Evolutionary conservation across 2,888 invertebrate genomes (phyloP), one percentile per base, ranked within the genome.

Genomic region (Loripinus fragilis): DNA sequence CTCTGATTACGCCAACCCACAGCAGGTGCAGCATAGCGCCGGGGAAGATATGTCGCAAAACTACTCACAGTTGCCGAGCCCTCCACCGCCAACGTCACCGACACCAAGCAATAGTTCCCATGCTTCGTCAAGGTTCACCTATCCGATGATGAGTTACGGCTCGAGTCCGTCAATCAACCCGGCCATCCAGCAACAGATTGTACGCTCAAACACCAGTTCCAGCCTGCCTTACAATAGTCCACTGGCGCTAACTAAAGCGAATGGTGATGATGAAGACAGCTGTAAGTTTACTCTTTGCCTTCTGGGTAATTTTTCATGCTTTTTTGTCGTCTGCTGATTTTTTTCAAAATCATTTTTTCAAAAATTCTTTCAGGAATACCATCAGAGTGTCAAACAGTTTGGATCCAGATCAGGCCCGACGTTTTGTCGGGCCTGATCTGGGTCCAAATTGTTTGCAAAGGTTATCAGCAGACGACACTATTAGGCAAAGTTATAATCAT

Each of bases 1-100:
- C 94, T 98, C 98, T 15, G 98, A 98, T 94, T 98, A 98, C 94
- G 97, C 97, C 45, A 97, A 97, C 81, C 85, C 82, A 45, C 88
- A 90, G 38, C 79, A 74, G 55, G 75, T 87, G 60, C 88, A 89
- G 60, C 88, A 90, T 35, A 81, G 86, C 30, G 80, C 87, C 50
- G 84, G 89, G 71, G 89, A 91, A 64, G 52, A 52, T 25, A 52
- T 52, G 52, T 52, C 52, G 5, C 90, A 86, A 75, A 91, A 90
- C 48, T 91, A 89, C 79, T 87, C 90, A 35, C 91, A 91, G 77
- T 78, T 89, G 38, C 85, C 86, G 65, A 87, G 87, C 73, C 88
- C 89, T 28, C 83, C 82, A 28, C 83, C 79, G 60, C 91, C 91
- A 2, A 86, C 90, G 8, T 92, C 92, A 8, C 92, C 92, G 15